Conservation (phyloP, 2,113 vertebrate genomes). For the Chionodraco myersi region DNA sequence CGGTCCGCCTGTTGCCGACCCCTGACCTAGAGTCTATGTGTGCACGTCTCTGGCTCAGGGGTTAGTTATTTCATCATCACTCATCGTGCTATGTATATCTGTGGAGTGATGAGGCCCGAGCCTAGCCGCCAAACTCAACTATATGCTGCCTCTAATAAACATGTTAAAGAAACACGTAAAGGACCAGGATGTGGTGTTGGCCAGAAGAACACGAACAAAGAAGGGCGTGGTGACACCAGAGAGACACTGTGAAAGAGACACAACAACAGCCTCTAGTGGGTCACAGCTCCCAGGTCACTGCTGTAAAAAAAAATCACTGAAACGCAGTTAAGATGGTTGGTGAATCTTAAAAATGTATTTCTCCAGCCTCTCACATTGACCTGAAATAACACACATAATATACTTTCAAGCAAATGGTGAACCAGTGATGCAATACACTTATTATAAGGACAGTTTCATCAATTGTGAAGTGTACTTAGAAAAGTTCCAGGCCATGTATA, state of each 20-base stretch:
- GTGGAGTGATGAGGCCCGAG: no score
- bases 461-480: not conserved
- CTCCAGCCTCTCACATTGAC: constrained; percentile 4
- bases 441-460: not conserved
- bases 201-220: constrained; percentile 1
- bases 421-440: not conserved
- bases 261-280: constrained; percentile 67
- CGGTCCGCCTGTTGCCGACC: no score
- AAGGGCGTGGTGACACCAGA: constrained; percentile 19
- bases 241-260: constrained; percentile 16
- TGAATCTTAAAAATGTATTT: constrained; percentile 21
- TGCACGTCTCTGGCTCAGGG: no score
- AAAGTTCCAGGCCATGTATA: not conserved
- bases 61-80: no score
- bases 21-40: no score
- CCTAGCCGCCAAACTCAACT: no score
- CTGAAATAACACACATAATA: not conserved
- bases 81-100: no score
- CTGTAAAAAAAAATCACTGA: not conserved
- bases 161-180: no score
- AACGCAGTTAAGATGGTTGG: not conserved
- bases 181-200: not conserved
- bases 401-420: not conserved
- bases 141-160: no score
- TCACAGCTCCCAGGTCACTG: not conserved